Base-by-base conservation (phyloP, 2,888 invertebrate genomes). In the Melieria omissa region DNA sequence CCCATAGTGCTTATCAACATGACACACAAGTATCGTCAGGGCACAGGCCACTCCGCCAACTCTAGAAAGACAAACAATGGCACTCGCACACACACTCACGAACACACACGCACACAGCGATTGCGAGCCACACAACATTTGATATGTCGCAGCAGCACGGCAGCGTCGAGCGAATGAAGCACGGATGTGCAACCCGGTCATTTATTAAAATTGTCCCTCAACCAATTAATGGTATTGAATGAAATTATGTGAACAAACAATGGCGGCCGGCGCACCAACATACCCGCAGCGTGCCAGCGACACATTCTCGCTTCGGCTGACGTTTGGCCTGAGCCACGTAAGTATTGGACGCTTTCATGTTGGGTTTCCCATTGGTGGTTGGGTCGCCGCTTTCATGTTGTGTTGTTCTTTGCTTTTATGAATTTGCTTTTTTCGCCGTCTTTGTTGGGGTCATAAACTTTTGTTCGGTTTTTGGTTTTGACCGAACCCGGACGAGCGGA, bases 171-270 rank as follows among this genome's bases (percentile, higher is more conserved):
- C n/a, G 52, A 44, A 29, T 29, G 29, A 29, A 2, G 29, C 29
- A 29, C 44, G 44, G 44, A 16, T 61, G 66, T 67, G 60, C 52
- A 47, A 57, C 42, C 61, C 29, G 10, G 41, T 16, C 67, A 67
- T 67, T 67, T 67, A 61, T 67, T 67, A 67, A 67, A 67, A 61
- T 52, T 67, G 60, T 61, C 67, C 52, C 67, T 52, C 67, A 67
- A 67, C 49, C 67, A 67, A 67, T 67, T 67, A 67, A 60, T 67
- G 60, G 44, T 52, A 67, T 67, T 61, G 52, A 67, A 67, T 67
- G 52, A 61, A 61, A 67, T 67, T 67, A 67, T 67, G 67, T 44
- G 67, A 6, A 67, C 49, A 60, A 60, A 67, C 60, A 67, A 67
- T 67, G 67, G 8, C 52, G 52, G 60, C 60, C 60, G 29, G 29